Base-by-base conservation (phyloP, 2,113 vertebrate species). In the Gymnogyps californianus region DNA sequence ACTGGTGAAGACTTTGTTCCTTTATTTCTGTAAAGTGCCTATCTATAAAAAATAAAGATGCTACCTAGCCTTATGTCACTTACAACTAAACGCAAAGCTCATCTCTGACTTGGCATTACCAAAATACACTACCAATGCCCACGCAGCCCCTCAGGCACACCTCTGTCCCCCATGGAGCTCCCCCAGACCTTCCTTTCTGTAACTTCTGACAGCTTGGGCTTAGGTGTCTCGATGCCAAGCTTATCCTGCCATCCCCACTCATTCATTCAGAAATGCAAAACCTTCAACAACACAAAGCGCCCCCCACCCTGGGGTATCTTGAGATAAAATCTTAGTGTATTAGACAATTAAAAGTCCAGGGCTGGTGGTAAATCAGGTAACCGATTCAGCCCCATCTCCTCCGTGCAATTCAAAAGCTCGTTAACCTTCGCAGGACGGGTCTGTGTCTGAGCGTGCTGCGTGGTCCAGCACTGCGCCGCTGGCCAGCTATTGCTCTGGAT, bases 261-360 rank as follows among this genome's bases (percentile, higher is more conserved):
- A 67, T 59, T 46, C 64, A 51, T 20, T 46, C n/a, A 34, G 40
- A 80, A 85, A 61, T 2, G 1, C 72, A 88, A 96, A 87, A 69
- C 46, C 71, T 90, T 32, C 67, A 92, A 21, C 18, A 74, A 17
- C 61, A 52, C 21, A 31, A 55, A 83, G 47, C 64, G 6, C 2
- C 0, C 1, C 9, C 16, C 25, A 62, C 12, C 6, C 22, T 31
- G 22, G 4, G 6, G 5, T 19, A 52, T 26, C 36, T 11, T 44
- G 62, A 79, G 52, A 83, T 46, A 70, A 90, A 92, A 87, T 61
- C 29, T 64, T 44, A 22, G 25, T 61, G 8, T 16, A 20, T 11
- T 55, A 83, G 55, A 61, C 77, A 87, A 81, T 77, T 34, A 58
- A 75, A 62, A 9, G 24, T 29, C 13, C 16, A 62, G 54, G 31